Percentiles rank a stretch among this genome's conserved stretches.
phyloP scores from a whole-genome alignment of 1,140 invertebrate species.

The Paracyclopina nana region DNA sequence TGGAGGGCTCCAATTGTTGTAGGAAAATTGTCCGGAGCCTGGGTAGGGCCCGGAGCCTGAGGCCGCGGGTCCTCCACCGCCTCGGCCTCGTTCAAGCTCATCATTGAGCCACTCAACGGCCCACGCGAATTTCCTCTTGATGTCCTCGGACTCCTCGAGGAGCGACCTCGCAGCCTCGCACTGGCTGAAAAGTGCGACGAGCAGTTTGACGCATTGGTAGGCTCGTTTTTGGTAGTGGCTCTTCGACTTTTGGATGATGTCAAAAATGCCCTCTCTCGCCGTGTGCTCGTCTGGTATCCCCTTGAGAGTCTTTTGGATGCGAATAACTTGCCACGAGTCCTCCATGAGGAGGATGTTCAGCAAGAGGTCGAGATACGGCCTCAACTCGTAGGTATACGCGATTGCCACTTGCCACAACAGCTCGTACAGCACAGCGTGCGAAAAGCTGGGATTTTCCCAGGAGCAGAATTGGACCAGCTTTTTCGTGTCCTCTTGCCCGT shows the following conservation, averaged over 20 bases:
- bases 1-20: slow-evolving; percentile 81
- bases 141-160: slow-evolving; percentile 47
- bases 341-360: slow-evolving; percentile 68
- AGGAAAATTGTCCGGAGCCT: slow-evolving; percentile 45
- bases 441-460: slow-evolving; percentile 90
- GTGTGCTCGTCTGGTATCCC: slow-evolving; percentile 74
- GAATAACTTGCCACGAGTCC: slow-evolving; percentile 76
- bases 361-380: slow-evolving; percentile 73
- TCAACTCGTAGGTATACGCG: slow-evolving; percentile 78
- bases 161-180: slow-evolving; percentile 51
- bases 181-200: slow-evolving; percentile 70
- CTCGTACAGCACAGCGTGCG: slow-evolving; percentile 64
- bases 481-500: slow-evolving; percentile 67
- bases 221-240: slow-evolving; percentile 87
- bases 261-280: slow-evolving; percentile 74
- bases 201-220: slow-evolving; percentile 89
- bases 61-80: slow-evolving; percentile 21
- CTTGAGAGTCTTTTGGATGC: slow-evolving; percentile 22
- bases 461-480: slow-evolving; percentile 75
- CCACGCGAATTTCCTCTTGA: slow-evolving; percentile 63
- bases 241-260: slow-evolving; percentile 74
- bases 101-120: slow-evolving; percentile 87
- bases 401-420: slow-evolving; percentile 79
- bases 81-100: slow-evolving; percentile 51
- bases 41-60: too few relatives aligned